A percentile compares a stretch with the other conserved stretches of the same genome.
These are phyloP conservation scores for Tupaia tana DNA, from an alignment of 2,113 vertebrate species.

Conservation along the genomic window DNA sequence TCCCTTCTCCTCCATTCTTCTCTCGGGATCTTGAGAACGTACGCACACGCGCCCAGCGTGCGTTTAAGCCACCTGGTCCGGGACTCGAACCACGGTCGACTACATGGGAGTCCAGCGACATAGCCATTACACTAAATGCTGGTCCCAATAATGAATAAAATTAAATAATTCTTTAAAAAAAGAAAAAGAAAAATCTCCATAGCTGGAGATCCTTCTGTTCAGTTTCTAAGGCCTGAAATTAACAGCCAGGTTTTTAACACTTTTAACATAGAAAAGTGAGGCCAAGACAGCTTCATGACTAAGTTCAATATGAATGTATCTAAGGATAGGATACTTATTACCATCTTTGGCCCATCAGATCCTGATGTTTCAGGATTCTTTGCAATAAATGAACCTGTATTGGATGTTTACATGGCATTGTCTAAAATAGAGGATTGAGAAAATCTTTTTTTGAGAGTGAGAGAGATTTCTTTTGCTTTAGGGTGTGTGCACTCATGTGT, in stretches of 20 bases:
- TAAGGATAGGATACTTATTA: background rate
- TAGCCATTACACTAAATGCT: too few relatives aligned
- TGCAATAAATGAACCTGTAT: background rate
- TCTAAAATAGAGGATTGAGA: background rate
- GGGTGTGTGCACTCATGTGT: too few relatives aligned
- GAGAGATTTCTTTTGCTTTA: too few relatives aligned
- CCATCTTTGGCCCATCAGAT: background rate
- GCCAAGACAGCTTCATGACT: background rate
- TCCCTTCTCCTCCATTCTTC: too few relatives aligned
- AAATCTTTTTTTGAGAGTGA: background rate
- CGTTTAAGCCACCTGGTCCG: too few relatives aligned
- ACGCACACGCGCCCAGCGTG: too few relatives aligned
- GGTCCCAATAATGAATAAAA: too few relatives aligned
- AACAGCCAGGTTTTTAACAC: background rate
- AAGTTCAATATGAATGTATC: background rate
- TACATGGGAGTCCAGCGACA: too few relatives aligned
- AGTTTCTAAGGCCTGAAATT: background rate
- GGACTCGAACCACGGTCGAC: too few relatives aligned
- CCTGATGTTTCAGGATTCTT: background rate
- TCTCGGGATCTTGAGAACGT: too few relatives aligned
- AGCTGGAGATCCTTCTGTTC: background rate
- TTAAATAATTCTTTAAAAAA: background rate
- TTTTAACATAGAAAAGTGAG: background rate
- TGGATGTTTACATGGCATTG: background rate
- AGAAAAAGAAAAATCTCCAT: background rate